Percentiles rank a stretch among this genome's conserved stretches.
Conservation (phyloP, 2,113 vertebrate species). For the Catharus bicknelli region DNA sequence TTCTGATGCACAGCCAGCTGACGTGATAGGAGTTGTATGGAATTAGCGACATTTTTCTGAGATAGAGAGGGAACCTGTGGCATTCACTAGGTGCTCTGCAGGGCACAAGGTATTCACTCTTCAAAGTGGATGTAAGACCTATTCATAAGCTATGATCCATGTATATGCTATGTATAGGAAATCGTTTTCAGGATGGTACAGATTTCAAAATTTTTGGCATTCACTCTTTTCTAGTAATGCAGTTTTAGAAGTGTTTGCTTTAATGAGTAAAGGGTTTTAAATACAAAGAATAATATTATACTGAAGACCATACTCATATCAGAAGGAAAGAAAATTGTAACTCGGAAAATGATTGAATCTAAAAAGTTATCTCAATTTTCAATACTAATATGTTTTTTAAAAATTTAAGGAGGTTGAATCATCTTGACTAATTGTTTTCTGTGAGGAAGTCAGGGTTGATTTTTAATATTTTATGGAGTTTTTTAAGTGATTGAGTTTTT, state of each 20-base stretch:
- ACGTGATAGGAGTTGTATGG: accelerated
- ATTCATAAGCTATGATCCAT: not conserved
- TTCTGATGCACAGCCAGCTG: not conserved
- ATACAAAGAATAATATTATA: not conserved
- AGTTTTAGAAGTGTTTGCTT: not conserved
- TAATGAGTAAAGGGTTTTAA: not conserved
- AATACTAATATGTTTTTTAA: not conserved
- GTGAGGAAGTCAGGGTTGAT: accelerated
- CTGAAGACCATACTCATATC: not conserved
- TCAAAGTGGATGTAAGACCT: not conserved
- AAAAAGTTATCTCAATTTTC: not conserved
- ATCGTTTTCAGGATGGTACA: not conserved
- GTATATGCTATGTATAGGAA: not conserved
- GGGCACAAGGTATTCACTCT: not conserved
- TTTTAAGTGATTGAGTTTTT: not conserved
- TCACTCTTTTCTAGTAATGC: not conserved
- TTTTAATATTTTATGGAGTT: not conserved
- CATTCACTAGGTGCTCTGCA: not conserved
- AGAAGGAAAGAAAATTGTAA: not conserved
- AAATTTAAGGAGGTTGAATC: not conserved
- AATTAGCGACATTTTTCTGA: not conserved
- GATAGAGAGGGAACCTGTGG: not conserved
- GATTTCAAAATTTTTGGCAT: not conserved
- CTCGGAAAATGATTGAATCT: not conserved
- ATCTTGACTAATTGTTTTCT: not conserved